Evolutionary conservation across 2,888 invertebrate species (phyloP).

Genomic region (Amphipoea lucens): DNA sequence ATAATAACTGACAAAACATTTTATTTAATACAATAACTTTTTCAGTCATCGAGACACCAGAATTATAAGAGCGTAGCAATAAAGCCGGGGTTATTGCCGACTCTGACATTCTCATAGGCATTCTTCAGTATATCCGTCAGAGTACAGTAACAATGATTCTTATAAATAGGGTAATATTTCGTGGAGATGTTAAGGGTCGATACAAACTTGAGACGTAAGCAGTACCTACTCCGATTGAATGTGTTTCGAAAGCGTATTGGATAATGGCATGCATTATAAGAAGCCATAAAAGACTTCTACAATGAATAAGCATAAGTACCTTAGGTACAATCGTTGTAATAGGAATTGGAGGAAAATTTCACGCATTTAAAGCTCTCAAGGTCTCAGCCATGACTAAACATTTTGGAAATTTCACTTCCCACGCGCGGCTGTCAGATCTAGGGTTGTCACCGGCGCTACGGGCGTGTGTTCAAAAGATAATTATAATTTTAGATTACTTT

Average conservation of each 20-base stretch:
- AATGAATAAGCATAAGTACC: conserved; percentile 44
- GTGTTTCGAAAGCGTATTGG: conserved; percentile 41
- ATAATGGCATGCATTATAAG: conserved; percentile 53
- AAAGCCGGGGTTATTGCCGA: conserved; percentile 62
- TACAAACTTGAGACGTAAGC: conserved; percentile 47
- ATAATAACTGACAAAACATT: conserved; percentile 23
- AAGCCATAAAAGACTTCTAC: conserved; percentile 42
- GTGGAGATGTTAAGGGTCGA: conserved; percentile 57
- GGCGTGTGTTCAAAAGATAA: conserved; percentile 27
- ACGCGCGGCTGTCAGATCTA: conserved; percentile 29
- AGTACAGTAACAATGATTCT: conserved; percentile 65
- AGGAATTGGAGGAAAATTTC: conserved; percentile 34
- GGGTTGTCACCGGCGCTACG: conserved; percentile 17
- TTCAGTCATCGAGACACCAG: conserved; percentile 35
- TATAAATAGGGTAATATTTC: conserved; percentile 67
- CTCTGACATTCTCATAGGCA: conserved; percentile 66
- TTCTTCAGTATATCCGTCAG: conserved; percentile 64
- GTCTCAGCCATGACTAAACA: conserved; percentile 44
- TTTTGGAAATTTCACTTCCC: conserved; percentile 38
- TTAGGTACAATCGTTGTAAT: conserved; percentile 41
- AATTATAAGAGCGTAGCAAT: conserved; percentile 52
- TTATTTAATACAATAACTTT: conserved; percentile 25
- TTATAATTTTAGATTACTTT: conserved; percentile 18
- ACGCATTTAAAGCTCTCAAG: conserved; percentile 30
- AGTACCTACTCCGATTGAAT: conserved; percentile 34